These are phyloP conservation scores for Abramis brama DNA, from an alignment of 2,113 vertebrate species.

Conservation along the genomic window DNA sequence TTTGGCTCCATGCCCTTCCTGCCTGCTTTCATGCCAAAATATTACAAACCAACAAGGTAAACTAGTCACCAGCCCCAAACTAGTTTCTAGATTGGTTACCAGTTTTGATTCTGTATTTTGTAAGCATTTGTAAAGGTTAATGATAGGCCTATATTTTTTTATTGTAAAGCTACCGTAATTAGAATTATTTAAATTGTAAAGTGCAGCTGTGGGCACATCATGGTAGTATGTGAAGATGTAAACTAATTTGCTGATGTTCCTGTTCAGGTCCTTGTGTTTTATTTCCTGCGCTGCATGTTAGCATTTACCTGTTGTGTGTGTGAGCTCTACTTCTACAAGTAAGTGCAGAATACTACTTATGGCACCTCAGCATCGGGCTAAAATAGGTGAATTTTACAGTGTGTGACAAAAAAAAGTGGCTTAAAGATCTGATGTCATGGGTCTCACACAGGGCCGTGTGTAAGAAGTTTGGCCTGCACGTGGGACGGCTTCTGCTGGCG, in stretches of 20 bases:
- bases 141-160: no score
- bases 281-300: conserved; percentile 94
- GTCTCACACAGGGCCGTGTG: conserved; percentile 86
- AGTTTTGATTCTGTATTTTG: not conserved
- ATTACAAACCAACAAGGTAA: conserved; percentile 96
- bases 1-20: conserved; percentile 94
- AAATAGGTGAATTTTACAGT: not conserved
- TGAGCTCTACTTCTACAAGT: conserved; percentile 99
- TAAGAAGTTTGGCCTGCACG: conserved; percentile 97
- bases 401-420: not conserved
- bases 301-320: conserved; percentile 95
- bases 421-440: not conserved
- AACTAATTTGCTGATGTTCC: conserved; percentile 12
- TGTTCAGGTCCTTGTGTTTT: conserved; percentile 95
- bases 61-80: not conserved
- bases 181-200: no score
- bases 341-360: conserved; percentile 71
- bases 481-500: conserved; percentile 93
- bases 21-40: conserved; percentile 92
- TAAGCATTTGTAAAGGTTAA: not conserved
- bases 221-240: not conserved
- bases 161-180: no score
- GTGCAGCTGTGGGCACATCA: no score
- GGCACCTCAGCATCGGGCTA: not conserved
- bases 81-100: not conserved